Evolutionary conservation across 2,888 invertebrate species (phyloP), one percentile per base, ranked within the genome.

Genomic region (Meandrusa payeni): DNA sequence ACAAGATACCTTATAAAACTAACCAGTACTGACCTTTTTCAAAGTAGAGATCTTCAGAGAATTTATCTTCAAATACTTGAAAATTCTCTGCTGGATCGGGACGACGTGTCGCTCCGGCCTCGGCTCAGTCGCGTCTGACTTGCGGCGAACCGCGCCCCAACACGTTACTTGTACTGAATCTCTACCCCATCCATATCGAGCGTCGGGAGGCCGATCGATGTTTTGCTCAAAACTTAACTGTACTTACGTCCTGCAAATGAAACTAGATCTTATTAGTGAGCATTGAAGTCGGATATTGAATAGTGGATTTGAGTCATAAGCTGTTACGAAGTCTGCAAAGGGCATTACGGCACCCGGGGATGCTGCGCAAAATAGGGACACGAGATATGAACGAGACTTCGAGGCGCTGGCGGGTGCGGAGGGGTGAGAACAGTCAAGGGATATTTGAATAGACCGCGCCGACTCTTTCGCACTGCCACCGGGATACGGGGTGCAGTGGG

Each of bases 301-400:
- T 39, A 37, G 1, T 13, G 1, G 5, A 31, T 37, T 1, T 10
- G 48, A 52, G 55, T 57, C 43, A 59, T 81, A 66, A 46, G 75
- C 59, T 71, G 48, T 73, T 80, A 59, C 61, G 69, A 75, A 75
- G 86, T 86, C 88, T 89, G 77, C 81, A 69, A 64, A 76, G 76
- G 80, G 79, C 75, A 76, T 74, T 82, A 79, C 70, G 73, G 76
- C 75, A 80, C 83, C 86, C 86, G 82, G 88, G 88, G 89, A 89
- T 88, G 89, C 89, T 89, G 89, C 89, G 89, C 87, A 86, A 83
- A 85, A 86, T 86, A 83, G 86, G 82, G 87, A 77, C 82, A 81
- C 86, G 81, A 83, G 88, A 87, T 86, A 83, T 88, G 81, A 82
- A 86, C 86, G 87, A 88, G 89, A 87, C 87, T 82, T 87, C 88